A percentile compares a stretch with the other conserved stretches of the same genome.
Evolutionary conservation across 2,797 vertebrate genomes (phyloP).

Genomic region (Cryptoblepharus egeriae): DNA sequence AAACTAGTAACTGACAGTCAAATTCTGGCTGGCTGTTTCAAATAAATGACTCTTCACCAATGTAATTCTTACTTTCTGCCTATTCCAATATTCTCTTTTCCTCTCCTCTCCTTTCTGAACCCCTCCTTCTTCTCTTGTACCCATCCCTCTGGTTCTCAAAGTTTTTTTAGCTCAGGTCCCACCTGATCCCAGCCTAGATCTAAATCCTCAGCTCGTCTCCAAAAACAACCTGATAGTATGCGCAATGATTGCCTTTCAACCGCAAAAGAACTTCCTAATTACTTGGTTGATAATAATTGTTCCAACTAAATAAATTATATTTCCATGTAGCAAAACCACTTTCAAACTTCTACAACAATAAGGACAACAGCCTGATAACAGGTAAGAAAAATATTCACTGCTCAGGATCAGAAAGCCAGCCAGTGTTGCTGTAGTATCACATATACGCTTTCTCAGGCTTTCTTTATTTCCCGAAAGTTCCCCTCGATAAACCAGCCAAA

Average conservation of each 20-base stretch:
- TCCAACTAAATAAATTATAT: neutral
- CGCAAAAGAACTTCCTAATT: neutral
- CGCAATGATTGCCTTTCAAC: neutral
- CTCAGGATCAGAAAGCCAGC: no score
- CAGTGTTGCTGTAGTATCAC: neutral
- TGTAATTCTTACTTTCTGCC: no score
- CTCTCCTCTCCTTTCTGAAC: neutral
- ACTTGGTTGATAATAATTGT: neutral
- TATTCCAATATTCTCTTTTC: neutral
- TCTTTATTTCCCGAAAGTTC: neutral
- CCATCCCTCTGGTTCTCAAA: neutral
- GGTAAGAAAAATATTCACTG: no score
- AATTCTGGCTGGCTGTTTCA: neutral
- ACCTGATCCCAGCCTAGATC: neutral
- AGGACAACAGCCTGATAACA: no score
- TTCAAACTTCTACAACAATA: no score
- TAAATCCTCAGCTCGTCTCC: neutral
- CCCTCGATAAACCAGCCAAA: slow-evolving; percentile 5
- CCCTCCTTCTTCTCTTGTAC: neutral
- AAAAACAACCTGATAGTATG: neutral
- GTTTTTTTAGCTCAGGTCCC: no score
- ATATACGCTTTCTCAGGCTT: neutral
- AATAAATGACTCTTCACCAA: neutral
- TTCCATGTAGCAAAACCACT: neutral
- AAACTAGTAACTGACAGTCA: neutral